These are phyloP conservation scores for Drosophila serrata DNA, from an alignment of 1,140 invertebrate genomes.

Conservation along the genomic window DNA sequence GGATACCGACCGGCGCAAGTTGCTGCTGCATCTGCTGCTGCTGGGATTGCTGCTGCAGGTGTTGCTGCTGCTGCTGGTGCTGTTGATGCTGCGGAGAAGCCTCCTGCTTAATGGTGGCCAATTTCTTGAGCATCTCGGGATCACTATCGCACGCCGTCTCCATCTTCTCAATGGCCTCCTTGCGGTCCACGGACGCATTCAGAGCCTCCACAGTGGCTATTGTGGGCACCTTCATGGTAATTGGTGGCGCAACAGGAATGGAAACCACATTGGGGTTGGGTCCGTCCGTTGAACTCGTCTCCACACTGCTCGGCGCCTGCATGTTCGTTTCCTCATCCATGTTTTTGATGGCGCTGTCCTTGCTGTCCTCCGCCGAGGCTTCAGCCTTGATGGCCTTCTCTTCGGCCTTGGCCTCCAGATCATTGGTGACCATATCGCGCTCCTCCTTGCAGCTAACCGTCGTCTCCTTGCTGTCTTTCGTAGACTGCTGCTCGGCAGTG, in stretches of 20 bases:
- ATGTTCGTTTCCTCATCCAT: conserved; percentile 84
- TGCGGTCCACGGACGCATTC: conserved; percentile 78
- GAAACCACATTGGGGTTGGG: conserved; percentile 22
- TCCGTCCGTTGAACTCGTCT: conserved; percentile 36
- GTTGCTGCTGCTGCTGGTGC: conserved; percentile 76
- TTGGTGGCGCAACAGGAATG: conserved; percentile 31
- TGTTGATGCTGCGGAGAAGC: conserved; percentile 57
- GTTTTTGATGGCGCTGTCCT: conserved; percentile 82
- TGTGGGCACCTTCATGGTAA: conserved; percentile 77
- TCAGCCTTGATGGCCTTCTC: conserved; percentile 73
- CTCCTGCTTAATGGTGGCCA: conserved; percentile 84
- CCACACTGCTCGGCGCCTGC: conserved; percentile 68
- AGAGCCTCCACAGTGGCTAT: conserved; percentile 80
- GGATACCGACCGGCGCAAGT: conserved; percentile 41
- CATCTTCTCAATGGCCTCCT: conserved; percentile 77
- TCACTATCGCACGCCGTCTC: conserved; percentile 64
- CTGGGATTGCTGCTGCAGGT: conserved; percentile 49
- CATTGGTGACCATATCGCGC: conserved; percentile 50
- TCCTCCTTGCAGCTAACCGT: conserved; percentile 79
- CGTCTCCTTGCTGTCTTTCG: conserved; percentile 87
- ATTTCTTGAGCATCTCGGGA: conserved; percentile 81
- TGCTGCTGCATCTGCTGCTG: conserved; percentile 79
- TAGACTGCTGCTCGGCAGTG: conserved; percentile 84
- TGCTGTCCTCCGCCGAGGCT: conserved; percentile 65
- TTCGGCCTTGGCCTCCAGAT: conserved; percentile 68